Base-by-base conservation (phyloP, 1,140 invertebrate species). In the Frieseomelitta varia region DNA sequence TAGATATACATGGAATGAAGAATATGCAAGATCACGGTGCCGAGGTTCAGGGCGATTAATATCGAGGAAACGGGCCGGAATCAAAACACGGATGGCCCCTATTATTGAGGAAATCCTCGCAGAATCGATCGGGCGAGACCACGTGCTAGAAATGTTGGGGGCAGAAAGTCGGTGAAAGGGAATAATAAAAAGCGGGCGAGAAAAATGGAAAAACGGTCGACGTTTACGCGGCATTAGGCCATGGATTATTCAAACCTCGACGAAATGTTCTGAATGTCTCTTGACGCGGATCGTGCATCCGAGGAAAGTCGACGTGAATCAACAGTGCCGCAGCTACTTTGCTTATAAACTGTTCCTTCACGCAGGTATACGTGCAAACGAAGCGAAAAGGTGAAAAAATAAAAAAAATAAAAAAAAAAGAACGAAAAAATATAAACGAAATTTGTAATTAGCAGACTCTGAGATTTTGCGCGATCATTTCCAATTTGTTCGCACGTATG, bases 191-290 rank as follows among this genome's bases (percentile, higher is more conserved):
- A 39, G 78, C 56, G 55, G 39, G 56, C n/a, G 14, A 24, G 68
- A 39, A 56, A 88, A 85, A 82, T 76, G 53, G 80, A 74, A 68
- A 72, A 84, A 65, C 82, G 82, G 77, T 87, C 87, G 91, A 84
- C 90, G 88, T 85, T 92, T 90, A 89, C 68, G 55, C 86, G 88
- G 86, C 92, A 91, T 92, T 92, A 88, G 82, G 88, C 88, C 85
- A 82, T 63, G 91, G 91, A 93, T 93, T 93, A 93, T 92, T 92
- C 91, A 90, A 91, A 91, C 56, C 76, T 72, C 53, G 47, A 27
- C 53, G 78, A 89, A 87, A 82, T 81, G 80, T 87, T 85, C 88
- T 47, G 58, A 90, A 90, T 85, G 78, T 81, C 71, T 87, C 82
- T 77, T 68, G 75, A 82, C 79, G 79, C 51, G 78, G 63, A 84